Percentiles rank a stretch among this genome's conserved stretches.
Evolutionary conservation across 2,797 vertebrate species (phyloP).

Genomic region (Enteromius argenteus): DNA sequence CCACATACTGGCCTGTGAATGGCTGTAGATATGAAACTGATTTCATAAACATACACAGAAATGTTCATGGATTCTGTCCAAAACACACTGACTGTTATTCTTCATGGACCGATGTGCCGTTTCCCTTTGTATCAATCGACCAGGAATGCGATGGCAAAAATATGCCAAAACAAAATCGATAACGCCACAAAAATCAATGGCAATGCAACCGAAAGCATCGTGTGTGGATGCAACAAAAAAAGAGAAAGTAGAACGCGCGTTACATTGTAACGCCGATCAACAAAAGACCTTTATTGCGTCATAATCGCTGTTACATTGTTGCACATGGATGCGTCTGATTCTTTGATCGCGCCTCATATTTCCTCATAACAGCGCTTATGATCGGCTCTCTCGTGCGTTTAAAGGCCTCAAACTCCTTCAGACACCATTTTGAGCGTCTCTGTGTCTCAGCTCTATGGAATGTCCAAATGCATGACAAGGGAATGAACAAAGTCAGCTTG

Average conservation of each 20-base stretch:
- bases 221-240: conserved; percentile 8
- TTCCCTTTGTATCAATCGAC: conserved; percentile 25
- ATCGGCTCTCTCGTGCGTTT: conserved; percentile 73
- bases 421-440: conserved; percentile 84
- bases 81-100: neutral
- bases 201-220: neutral
- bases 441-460: conserved; percentile 51
- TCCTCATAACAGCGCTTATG: conserved; percentile 31
- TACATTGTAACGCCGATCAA: conserved; percentile 30
- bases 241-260: conserved; percentile 29
- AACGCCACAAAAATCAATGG: neutral
- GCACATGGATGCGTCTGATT: conserved; percentile 37
- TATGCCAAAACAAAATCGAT: neutral
- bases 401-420: conserved; percentile 73
- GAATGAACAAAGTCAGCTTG: conserved; percentile 46
- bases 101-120: neutral
- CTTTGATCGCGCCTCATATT: conserved; percentile 16
- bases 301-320: conserved; percentile 30
- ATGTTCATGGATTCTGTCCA: neutral
- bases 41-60: neutral
- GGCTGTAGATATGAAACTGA: neutral
- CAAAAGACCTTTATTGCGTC: conserved; percentile 52
- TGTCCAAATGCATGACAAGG: conserved; percentile 43
- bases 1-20: neutral
- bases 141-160: neutral